phyloP scores from a whole-genome alignment of 1,140 invertebrate species.

The Achroia grisella region DNA sequence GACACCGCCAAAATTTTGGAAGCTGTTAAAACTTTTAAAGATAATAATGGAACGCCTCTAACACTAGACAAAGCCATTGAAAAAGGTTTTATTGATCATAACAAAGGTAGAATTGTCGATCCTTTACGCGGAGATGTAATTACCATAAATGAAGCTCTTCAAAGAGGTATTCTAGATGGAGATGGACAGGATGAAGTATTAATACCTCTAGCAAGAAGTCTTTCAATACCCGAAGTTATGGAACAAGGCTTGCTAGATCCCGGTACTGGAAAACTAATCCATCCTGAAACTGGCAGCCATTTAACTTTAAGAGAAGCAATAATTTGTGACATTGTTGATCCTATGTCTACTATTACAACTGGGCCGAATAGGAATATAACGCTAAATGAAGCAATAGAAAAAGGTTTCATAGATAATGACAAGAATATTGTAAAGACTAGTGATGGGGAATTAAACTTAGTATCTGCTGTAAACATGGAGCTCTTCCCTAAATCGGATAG shows the following conservation, averaged over 20 bases:
- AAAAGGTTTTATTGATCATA: conserved; percentile 82
- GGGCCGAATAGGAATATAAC: conserved; percentile 79
- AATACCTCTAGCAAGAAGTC: conserved; percentile 85
- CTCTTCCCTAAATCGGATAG: conserved; percentile 74
- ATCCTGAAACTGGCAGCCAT: conserved; percentile 89
- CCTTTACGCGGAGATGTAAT: conserved; percentile 85
- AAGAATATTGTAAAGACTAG: conserved; percentile 81
- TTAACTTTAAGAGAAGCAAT: conserved; percentile 88
- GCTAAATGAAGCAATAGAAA: conserved; percentile 85
- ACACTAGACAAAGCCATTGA: conserved; percentile 85
- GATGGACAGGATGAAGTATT: conserved; percentile 84
- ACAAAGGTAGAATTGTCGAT: conserved; percentile 87
- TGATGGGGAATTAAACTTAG: conserved; percentile 78
- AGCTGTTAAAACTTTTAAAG: conserved; percentile 70
- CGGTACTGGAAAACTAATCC: conserved; percentile 86
- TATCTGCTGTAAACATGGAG: conserved; percentile 80
- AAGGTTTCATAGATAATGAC: conserved; percentile 83
- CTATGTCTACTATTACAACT: conserved; percentile 78
- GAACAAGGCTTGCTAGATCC: conserved; percentile 88
- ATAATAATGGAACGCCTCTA: conserved; percentile 76
- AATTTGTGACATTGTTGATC: conserved; percentile 89
- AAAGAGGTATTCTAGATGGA: conserved; percentile 88
- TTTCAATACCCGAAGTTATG: conserved; percentile 87
- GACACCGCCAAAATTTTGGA: conserved; percentile 82
- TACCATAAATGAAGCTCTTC: conserved; percentile 88